A percentile compares a stretch with the other conserved stretches of the same genome.
Evolutionary conservation across 30 jellyfish, hydroid and myxozoan species (phyloP).

Genomic region (Mastigias papua): DNA sequence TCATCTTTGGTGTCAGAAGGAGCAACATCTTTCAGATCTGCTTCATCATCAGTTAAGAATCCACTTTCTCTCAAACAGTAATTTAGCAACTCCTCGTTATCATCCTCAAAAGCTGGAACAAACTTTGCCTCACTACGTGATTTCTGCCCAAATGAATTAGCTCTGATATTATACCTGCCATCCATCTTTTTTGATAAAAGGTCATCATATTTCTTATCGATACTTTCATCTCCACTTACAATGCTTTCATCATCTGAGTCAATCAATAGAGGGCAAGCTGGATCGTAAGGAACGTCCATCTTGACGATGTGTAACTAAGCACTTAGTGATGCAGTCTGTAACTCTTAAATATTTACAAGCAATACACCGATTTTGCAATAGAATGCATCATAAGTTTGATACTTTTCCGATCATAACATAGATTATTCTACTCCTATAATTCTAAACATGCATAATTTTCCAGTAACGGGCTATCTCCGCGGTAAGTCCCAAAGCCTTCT

Average conservation of each 20-base stretch:
- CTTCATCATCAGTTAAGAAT: slow-evolving; percentile 38
- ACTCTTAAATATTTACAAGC: too few relatives aligned
- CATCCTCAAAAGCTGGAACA: slow-evolving; percentile 71
- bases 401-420: neutral
- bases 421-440: neutral
- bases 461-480: neutral
- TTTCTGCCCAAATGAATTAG: too few relatives aligned
- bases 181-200: neutral
- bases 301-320: neutral
- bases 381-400: too few relatives aligned
- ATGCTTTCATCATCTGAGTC: slow-evolving; percentile 56
- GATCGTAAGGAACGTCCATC: slow-evolving; percentile 73
- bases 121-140: slow-evolving; percentile 1
- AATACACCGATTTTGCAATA: too few relatives aligned
- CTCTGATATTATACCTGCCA: neutral
- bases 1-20: neutral
- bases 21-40: neutral
- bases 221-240: slow-evolving; percentile 26
- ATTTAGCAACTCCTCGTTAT: slow-evolving; percentile 32
- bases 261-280: slow-evolving; percentile 62
- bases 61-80: slow-evolving; percentile 59
- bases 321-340: too few relatives aligned
- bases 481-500: neutral
- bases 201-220: slow-evolving; percentile 10
- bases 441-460: neutral